Base-by-base conservation (phyloP, 1,140 invertebrate genomes). In the Leguminivora glycinivorella region DNA sequence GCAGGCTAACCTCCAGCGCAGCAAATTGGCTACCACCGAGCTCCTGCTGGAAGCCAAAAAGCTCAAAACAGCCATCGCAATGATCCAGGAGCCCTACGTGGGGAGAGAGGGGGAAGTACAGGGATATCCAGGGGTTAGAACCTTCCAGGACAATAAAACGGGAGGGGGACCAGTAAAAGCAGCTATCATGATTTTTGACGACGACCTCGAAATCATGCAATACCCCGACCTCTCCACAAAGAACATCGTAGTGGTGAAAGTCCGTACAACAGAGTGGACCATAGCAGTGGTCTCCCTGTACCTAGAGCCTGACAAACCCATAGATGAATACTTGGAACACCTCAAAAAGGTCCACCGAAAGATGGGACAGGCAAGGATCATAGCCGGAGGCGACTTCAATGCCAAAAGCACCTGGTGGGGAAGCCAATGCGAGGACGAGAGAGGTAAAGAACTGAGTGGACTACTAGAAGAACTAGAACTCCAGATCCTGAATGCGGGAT, bases 381-480 rank as follows among this genome's bases (percentile, higher is more conserved):
- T 76, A 1, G 19, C 72, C 0, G 77, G 77, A n/a, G 77, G 77
- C 0, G 77, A 79, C 24, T 10, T 25, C 0, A 79, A 79, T 10
- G 72, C 74, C 0, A 70, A 70, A 24, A 72, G 71, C 34, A 19
- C 38, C 0, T 75, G 72, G 75, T 79, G 78, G 78, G 74, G 72
- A 0, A 72, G 77, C 31, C 7, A 10, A 0, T 24, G 4, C 10
- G n/a, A 10, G 0, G 71, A 79, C 19, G 0, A 34, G 0, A 71
- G 72, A 14, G 77, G 77, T 0, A 69, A 71, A 2, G 47, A 52
- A 0, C 0, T 75, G 9, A 3, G 10, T 0, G 68, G 26, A 0
- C 10, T 22, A 0, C 29, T 78, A 0, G 29, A 26, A 0, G 73
- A 78, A n/a, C 3, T 69, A 6, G 70, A 25, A 0, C 29, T 75